Base-by-base conservation (phyloP, 2,113 vertebrate species). In the Engraulis encrasicolus region DNA sequence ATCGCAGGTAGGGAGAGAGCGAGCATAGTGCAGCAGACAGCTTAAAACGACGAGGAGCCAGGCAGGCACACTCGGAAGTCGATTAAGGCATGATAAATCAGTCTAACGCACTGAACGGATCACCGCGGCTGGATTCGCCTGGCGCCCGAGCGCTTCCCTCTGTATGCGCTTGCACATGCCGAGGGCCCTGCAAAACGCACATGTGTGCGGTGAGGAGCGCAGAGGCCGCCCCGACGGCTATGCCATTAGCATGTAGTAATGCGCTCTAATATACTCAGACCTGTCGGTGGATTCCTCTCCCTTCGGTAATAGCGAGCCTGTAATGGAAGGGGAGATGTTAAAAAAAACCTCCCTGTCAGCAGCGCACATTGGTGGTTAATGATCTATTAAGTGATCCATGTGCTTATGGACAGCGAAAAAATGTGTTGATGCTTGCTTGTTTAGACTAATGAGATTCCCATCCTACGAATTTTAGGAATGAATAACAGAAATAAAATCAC, bases 301-400 rank as follows among this genome's bases (percentile, higher is more conserved):
- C 91, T 84, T 89, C 90, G 90, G 91, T 91, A 89, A 93, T 95
- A 94, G 92, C 92, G n/a, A 86, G 84, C 91, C 90, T 91, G 90
- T 94, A 94, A 94, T 94, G 94, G 94, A 74, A 95, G 93, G 91
- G 84, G 91, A 92, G 91, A 94, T 92, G 93, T 93, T 91, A 91
- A 93, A 94, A 93, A 94, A 94, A 94, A 91, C 91, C 91, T 93
- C 90, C 89, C 89, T 93, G 95, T 96, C 95, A 96, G 95, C 95
- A 96, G 91, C n/a, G n/a, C 93, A 94, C 90, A 94, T 93, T 92
- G 93, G 91, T 95, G 95, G 96, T 97, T 97, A 97, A 97, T 97
- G 94, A 96, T 97, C 96, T 96, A 95, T 95, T 95, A 95, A 95
- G 93, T 92, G 93, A 94, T 94, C 89, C 88, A 89, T 90, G 94